Base-by-base conservation (phyloP, 2,888 invertebrate species). In the Ophion ellenae region DNA sequence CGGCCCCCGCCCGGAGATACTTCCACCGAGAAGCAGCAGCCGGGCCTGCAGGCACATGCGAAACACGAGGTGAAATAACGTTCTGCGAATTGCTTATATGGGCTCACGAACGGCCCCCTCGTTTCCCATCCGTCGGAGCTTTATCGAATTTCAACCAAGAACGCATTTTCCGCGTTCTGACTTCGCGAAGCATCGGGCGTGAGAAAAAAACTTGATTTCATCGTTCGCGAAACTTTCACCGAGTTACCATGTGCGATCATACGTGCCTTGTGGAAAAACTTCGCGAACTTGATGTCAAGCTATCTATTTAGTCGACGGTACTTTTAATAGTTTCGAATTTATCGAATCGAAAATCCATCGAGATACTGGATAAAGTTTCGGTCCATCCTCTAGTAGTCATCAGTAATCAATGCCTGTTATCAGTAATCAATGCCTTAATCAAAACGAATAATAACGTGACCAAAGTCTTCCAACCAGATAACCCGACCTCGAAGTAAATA, bases 91-190 rank as follows among this genome's bases (percentile, higher is more conserved):
- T 70, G 79, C 69, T 83, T 64, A 59, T 64, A 63, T 74, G 75
- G 66, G 59, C 63, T 53, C 69, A 20, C 69, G 73, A 71, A 61
- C 36, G 24, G 28, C n/a, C 17, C 59, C 64, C 20, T 59, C 14
- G 40, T 28, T 40, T 28, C 61, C 53, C 63, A 36, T 32, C n/a
- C 47, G 53, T 76, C 61, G 76, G 74, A 66, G 77, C 77, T 85
- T 80, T 85, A 86, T 86, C 83, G 86, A 87, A 61, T 85, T 87
- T 87, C 73, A 85, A 76, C 81, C 53, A 69, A 61, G 75, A 86
- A 86, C 81, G 81, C 82, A 83, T 86, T 87, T 86, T 85, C 83
- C 79, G 32, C 36, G 14, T 53, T 53, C 11, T 47, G 59, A 71
- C 47, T 53, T 71, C n/a, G 32, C n/a, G 71, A 66, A 80, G 17